phyloP scores from a whole-genome alignment of 2,113 vertebrate genomes.

The Cryptomyrus ogoouensis region DNA sequence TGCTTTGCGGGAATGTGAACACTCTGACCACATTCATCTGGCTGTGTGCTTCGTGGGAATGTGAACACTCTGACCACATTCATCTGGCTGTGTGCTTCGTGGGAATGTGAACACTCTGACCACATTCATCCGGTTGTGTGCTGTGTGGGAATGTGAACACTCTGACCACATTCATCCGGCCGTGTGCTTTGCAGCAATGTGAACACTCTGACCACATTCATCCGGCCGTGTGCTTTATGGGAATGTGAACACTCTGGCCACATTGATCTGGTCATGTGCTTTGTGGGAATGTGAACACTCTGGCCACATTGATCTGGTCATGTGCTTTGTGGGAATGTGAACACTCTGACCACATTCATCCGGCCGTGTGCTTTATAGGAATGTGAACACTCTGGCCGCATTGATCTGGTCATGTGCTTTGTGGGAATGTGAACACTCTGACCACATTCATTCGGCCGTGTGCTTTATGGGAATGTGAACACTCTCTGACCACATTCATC shows the following conservation, averaged over 20 bases:
- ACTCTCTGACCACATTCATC: background rate
- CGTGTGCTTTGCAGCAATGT: background rate
- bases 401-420: background rate
- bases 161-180: background rate
- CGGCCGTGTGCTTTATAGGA: background rate
- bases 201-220: background rate
- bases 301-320: background rate
- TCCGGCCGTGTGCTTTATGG: no score
- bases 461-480: background rate
- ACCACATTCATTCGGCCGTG: background rate
- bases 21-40: background rate
- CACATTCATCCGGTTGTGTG: background rate
- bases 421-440: background rate
- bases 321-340: background rate
- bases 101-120: background rate
- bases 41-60: background rate
- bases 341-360: background rate
- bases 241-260: background rate
- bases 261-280: background rate
- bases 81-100: accelerated
- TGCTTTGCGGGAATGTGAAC: background rate
- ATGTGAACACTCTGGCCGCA: background rate
- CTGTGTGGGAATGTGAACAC: background rate
- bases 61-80: background rate
- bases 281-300: background rate